Evolutionary conservation across 2,888 invertebrate genomes (phyloP).

Genomic region (Dugesia japonica): DNA sequence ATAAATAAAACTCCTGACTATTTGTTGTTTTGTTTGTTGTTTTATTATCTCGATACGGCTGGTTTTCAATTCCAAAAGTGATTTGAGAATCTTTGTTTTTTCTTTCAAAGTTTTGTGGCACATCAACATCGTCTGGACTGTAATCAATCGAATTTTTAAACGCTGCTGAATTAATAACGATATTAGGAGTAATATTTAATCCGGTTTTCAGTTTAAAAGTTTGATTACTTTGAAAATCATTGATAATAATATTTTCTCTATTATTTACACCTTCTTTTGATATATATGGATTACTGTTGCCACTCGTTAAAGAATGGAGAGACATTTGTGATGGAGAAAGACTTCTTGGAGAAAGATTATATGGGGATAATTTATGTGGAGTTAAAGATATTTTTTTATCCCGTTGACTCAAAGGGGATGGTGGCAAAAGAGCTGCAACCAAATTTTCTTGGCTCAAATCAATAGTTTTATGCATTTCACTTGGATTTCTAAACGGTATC

Average conservation of each 20-base stretch:
- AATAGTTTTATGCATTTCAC: constrained; percentile 3
- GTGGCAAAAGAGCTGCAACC: neutral
- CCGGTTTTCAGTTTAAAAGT: neutral
- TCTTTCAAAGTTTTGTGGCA: neutral
- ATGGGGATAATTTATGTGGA: neutral
- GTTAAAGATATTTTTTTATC: neutral
- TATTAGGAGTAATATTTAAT: constrained; percentile 1
- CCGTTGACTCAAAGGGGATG: neutral
- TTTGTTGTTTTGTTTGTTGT: neutral
- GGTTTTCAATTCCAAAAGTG: neutral
- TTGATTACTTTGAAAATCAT: neutral
- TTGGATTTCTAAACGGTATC: neutral
- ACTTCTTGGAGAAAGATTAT: constrained; percentile 16
- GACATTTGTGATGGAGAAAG: constrained; percentile 13
- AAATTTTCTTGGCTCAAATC: constrained; percentile 8
- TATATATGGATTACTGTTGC: neutral
- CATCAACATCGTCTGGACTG: neutral
- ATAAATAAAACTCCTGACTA: neutral
- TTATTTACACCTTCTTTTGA: neutral
- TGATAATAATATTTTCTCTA: neutral
- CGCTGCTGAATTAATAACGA: neutral
- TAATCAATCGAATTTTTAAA: constrained; percentile 12
- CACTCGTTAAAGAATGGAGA: neutral
- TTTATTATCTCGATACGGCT: neutral
- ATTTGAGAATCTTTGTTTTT: neutral